Base-by-base conservation (phyloP, 2,888 invertebrate genomes). In the Hermaeophaga mercurialis region DNA sequence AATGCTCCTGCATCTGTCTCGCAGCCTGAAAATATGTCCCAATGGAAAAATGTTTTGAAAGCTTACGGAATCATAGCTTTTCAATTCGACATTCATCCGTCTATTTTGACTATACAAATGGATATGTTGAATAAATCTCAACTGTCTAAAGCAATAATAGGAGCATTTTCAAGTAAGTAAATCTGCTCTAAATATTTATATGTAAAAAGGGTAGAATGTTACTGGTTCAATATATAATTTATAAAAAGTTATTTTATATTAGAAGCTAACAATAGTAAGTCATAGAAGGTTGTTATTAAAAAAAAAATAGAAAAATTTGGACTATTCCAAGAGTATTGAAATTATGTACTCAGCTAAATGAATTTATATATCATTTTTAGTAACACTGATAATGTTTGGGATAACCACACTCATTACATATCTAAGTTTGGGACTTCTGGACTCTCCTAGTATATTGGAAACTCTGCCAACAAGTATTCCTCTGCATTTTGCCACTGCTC, bases 21-120 rank as follows among this genome's bases (percentile, higher is more conserved):
- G 48, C n/a, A 47, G 39, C 5, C 18, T 44, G 33, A 53, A 7
- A 7, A 24, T 14, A 1, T 48, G 43, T 34, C 58, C 52, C 47
- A 50, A 39, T 73, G 81, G 53, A 74, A 81, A 55, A 81, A 82
- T 65, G 76, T 87, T 22, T 76, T 87, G 0, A 80, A 80, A 18
- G 85, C 86, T 1, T 88, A 87, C 61, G 87, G 87, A 38, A 83
- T 88, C 31, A 76, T 88, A 50, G 83, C 86, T 1, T 88, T 88
- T 69, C 88, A 88, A 77, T 91, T 90, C 67, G 91, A 92, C 72
- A 86, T 92, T 53, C 91, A 91, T 78, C 91, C 91, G 1, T 86
- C 88, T 70, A 82, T 96, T 69, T 83, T 95, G 62, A 95, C 94
- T 0, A 87, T 96, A 45, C 95, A 95, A 79, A 90, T 94, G 61